phyloP scores from a whole-genome alignment of 1,140 invertebrate genomes.

The Trichonephila clavipes region DNA sequence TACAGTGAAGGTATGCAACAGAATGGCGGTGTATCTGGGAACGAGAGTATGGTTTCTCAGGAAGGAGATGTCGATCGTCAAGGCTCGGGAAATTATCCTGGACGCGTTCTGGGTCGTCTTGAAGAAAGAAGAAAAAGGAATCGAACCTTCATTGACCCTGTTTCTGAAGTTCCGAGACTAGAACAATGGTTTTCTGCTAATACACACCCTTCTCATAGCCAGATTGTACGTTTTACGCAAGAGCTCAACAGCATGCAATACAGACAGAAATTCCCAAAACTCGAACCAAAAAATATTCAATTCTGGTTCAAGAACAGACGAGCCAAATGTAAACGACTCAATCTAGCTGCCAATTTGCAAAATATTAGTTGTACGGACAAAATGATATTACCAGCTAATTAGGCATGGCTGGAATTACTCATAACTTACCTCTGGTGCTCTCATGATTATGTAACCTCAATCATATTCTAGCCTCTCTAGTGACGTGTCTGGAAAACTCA shows the following conservation, averaged over 20 bases:
- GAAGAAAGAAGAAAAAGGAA: conserved; percentile 84
- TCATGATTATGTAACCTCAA: conserved; percentile 64
- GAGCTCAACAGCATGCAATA: conserved; percentile 94
- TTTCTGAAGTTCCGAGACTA: conserved; percentile 96
- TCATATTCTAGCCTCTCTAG: conserved; percentile 48
- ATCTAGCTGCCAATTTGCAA: conserved; percentile 84
- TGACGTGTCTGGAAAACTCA: not conserved
- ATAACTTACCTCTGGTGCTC: conserved; percentile 51
- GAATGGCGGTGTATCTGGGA: conserved; percentile 50
- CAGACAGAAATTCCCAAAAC: conserved; percentile 95
- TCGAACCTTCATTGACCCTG: conserved; percentile 99
- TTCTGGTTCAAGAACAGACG: conserved; percentile 94
- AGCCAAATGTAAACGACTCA: conserved; percentile 96
- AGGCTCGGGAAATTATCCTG: conserved; percentile 33
- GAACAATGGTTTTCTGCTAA: conserved; percentile 99
- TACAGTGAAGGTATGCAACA: conserved; percentile 49
- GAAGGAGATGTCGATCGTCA: conserved; percentile 51
- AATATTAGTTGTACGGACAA: conserved; percentile 54
- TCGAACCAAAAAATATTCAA: conserved; percentile 99
- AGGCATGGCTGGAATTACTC: not conserved
- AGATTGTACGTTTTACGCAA: conserved; percentile 98
- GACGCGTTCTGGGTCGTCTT: conserved; percentile 52
- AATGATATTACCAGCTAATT: conserved; percentile 61
- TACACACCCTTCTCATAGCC: conserved; percentile 97
- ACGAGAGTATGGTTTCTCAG: conserved; percentile 39